Conservation (phyloP, 2,888 invertebrate species). For the Mesorhabditis belari region DNA sequence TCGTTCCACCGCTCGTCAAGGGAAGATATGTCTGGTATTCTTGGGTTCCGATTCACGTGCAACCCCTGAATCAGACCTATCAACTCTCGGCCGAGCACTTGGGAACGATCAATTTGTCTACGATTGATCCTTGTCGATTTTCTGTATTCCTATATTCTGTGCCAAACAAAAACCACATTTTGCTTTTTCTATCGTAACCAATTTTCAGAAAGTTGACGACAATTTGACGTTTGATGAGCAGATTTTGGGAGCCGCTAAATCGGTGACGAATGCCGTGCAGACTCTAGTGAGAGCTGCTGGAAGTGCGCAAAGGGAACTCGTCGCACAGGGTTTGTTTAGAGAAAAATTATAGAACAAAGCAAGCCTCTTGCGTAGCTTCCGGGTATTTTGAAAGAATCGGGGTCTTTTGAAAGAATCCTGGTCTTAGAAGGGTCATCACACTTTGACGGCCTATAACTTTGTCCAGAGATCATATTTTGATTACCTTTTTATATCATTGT, state of each 20-base stretch:
- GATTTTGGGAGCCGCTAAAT: conserved; percentile 94
- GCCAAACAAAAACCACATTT: neutral
- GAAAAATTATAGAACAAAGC: conserved; percentile 49
- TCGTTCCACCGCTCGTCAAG: conserved; percentile 55
- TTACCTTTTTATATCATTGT: no score
- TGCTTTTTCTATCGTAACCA: neutral
- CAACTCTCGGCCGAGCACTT: conserved; percentile 35
- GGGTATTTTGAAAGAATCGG: no score
- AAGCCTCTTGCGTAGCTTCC: neutral
- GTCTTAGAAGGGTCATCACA: no score
- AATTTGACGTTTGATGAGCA: conserved; percentile 96
- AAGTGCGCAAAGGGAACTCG: conserved; percentile 89
- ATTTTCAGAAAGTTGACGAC: conserved; percentile 75
- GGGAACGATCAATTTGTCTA: neutral
- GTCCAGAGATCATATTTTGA: no score
- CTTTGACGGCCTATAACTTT: no score
- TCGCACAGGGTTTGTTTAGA: conserved; percentile 67
- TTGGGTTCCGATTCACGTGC: conserved; percentile 75
- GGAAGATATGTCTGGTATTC: conserved; percentile 99
- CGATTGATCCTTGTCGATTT: neutral
- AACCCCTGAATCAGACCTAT: conserved; percentile 99
- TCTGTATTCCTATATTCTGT: neutral
- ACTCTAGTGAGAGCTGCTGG: conserved; percentile 92
- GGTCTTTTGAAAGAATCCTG: no score
- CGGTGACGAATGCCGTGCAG: conserved; percentile 91